Evolutionary conservation across 1,140 invertebrate species (phyloP), one percentile per base, ranked within the genome.

Genomic region (Pinna nobilis): DNA sequence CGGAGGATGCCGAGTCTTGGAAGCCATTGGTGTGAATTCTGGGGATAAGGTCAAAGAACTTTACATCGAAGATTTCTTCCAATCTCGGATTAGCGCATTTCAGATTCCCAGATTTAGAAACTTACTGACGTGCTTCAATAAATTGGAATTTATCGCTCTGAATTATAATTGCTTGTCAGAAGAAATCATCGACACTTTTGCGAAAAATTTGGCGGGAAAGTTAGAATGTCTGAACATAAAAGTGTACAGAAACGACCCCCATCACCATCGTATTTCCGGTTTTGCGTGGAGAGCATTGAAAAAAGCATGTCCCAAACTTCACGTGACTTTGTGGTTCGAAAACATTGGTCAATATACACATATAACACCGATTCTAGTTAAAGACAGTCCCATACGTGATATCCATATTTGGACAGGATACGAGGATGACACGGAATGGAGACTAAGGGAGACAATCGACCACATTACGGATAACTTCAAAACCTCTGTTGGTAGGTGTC

Each of bases 81-180:
- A 76, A n/a, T 57, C 77, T 2, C 51, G 74, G 23, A 28, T 74
- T 49, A 68, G 70, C 39, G 53, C 69, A 3, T 76, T 67, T 20
- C 70, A 73, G 37, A 35, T 73, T 1, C 67, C 76, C 39, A 41
- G 67, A 41, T 79, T 70, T 35, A 44, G 44, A 28, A 30, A 33
- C 9, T 2, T 53, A 28, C 61, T 79, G 25, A 55, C 55, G 1
- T 57, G 18, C 3, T 79, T 79, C 57, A 76, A 53, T 9, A 74
- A 70, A 25, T 33, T 79, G 11, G 33, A 49, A 28, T 76, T 69
- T 47, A 25, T 79, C 28, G 74, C 74, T 0, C 28, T 79, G n/a
- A 79, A 79, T 53, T 79, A 79, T 23, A 76, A 74, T 23, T 76
- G 74, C 35, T 39, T 79, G 30, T 79, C 77, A 0, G 77, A 76